A percentile compares a stretch with the other conserved stretches of the same genome.
Evolutionary conservation across 2,888 invertebrate species (phyloP).

Genomic region (Diarsia mendica): DNA sequence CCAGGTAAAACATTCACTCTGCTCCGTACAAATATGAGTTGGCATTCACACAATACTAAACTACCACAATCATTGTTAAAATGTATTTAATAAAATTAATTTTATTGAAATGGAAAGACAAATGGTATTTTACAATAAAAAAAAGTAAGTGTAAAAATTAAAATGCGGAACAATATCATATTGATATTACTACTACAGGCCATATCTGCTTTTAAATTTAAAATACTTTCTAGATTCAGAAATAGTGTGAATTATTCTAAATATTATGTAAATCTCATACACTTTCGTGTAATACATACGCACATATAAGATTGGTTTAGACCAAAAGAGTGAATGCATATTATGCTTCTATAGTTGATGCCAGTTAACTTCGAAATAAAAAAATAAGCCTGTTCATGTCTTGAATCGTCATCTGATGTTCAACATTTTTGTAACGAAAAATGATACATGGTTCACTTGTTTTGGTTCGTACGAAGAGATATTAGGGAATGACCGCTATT

Average conservation of each 20-base stretch:
- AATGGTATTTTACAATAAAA: not conserved
- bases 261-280: slow-evolving; percentile 31
- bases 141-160: not conserved
- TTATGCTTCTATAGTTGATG: too few relatives aligned
- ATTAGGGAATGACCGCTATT: too few relatives aligned
- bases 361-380: too few relatives aligned
- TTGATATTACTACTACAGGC: slow-evolving; percentile 1
- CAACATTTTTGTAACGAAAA: too few relatives aligned
- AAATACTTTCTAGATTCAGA: slow-evolving; percentile 1
- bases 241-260: slow-evolving; percentile 4
- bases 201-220: not conserved
- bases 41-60: slow-evolving; percentile 10
- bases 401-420: too few relatives aligned
- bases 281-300: slow-evolving; percentile 21
- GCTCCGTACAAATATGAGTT: not conserved
- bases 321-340: not conserved
- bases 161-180: slow-evolving; percentile 10
- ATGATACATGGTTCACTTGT: too few relatives aligned
- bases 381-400: too few relatives aligned
- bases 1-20: slow-evolving; percentile 1
- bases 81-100: not conserved
- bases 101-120: not conserved
- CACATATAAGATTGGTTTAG: not conserved
- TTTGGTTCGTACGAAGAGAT: too few relatives aligned
- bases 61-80: not conserved